Evolutionary conservation across 2,888 invertebrate genomes (phyloP), one percentile per base, ranked within the genome.

Genomic region (Lepidochrysops patricia): DNA sequence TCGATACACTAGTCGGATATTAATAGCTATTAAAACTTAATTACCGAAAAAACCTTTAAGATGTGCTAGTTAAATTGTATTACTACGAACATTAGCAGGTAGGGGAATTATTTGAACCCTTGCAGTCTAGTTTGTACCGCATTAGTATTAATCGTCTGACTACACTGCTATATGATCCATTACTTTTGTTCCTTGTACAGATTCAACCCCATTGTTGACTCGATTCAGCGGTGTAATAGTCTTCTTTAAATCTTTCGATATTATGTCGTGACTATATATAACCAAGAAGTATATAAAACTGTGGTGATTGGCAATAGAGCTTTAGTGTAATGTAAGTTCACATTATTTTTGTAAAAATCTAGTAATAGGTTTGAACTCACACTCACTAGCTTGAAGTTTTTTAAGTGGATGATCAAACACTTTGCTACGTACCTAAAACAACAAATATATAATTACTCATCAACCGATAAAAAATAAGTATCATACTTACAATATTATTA

Each of bases 141-240:
- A 29, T 29, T 29, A 29, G 32, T 29, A 52, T 29, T 15, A 29
- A 52, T 50, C 52, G 52, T 52, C 7, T 15, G 29, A 52, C 15
- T 52, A 15, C 26, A 27, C 13, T 29, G 19, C 61, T 63, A 62
- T 57, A 60, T 58, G 50, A 56, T 43, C 60, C 60, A 61, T 60
- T 63, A 62, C 65, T 63, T 60, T 61, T 62, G 60, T 57, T 61
- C 63, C 63, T 66, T 64, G 64, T 67, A 64, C 65, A 62, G 65
- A 67, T 67, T 67, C 63, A 61, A 57, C 62, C 64, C 62, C 62
- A 66, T 66, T 63, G 64, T 67, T 64, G 65, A 64, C 64, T 63
- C 62, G 60, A 60, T 62, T 61, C 61, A 19, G 59, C 32, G 63
- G 52, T 62, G 56, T 59, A 64, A 64, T 62, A 50, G 61, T 60